phyloP scores from a whole-genome alignment of 2,888 invertebrate genomes.

The Thecophora atra region DNA sequence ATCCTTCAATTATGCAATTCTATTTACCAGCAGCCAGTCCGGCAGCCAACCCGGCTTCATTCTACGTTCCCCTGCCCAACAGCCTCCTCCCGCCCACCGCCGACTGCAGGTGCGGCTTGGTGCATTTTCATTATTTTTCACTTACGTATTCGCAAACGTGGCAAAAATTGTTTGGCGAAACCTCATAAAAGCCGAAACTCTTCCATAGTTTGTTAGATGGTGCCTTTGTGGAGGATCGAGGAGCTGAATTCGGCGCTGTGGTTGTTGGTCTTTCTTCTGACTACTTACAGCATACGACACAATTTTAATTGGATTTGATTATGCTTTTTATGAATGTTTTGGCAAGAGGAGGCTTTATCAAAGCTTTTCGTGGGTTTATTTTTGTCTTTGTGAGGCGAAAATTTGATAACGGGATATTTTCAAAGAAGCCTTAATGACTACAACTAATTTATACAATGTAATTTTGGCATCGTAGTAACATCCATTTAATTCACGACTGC shows the following conservation, averaged over 20 bases:
- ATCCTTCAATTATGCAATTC: constrained; percentile 36
- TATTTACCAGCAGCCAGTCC: not conserved
- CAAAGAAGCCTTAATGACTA: too few species aligned
- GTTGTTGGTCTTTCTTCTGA: not conserved
- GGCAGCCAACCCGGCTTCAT: not conserved
- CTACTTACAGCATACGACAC: constrained; percentile 11
- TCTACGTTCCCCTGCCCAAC: not conserved
- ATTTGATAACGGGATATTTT: too few species aligned
- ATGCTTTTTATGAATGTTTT: not conserved
- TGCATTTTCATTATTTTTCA: constrained; percentile 31
- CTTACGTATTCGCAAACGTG: constrained; percentile 31
- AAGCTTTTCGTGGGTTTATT: too few species aligned
- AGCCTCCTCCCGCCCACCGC: not conserved
- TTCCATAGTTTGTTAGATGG: constrained; percentile 7
- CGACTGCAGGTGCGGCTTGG: constrained; percentile 13
- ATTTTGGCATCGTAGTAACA: too few species aligned
- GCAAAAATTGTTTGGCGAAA: constrained; percentile 34
- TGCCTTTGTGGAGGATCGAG: too few species aligned
- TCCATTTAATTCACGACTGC: too few species aligned
- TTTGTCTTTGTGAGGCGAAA: too few species aligned
- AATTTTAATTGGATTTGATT: constrained; percentile 35
- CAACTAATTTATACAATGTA: too few species aligned
- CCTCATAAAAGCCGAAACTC: constrained; percentile 32
- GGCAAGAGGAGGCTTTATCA: not conserved
- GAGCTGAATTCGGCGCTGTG: not conserved